Evolutionary conservation across 2,888 invertebrate species (phyloP).

Genomic region (Ennomos fuscantarius): DNA sequence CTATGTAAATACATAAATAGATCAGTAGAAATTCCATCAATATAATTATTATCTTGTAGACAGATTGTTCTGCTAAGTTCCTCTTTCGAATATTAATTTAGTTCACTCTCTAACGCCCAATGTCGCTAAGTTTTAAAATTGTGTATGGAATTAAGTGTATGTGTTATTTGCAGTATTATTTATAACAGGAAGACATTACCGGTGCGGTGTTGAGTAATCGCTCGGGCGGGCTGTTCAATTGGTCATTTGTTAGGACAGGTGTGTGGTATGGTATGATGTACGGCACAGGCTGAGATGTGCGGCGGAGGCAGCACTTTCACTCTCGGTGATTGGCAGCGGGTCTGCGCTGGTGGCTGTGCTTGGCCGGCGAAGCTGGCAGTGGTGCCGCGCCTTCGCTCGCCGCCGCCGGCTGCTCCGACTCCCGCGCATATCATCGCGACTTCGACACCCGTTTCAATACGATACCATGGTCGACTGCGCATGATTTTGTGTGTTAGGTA

Average conservation of each 20-base stretch:
- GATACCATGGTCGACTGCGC: slow-evolving; percentile 65
- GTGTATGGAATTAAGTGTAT: not conserved
- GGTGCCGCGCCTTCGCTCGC: slow-evolving; percentile 72
- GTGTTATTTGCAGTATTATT: not conserved
- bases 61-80: too few relatives aligned
- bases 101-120: too few relatives aligned
- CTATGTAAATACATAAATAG: too few relatives aligned
- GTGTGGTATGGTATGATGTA: slow-evolving; percentile 57
- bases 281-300: slow-evolving; percentile 60
- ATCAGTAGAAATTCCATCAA: too few relatives aligned
- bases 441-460: slow-evolving; percentile 65
- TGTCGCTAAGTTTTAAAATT: not conserved
- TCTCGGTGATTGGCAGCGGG: slow-evolving; percentile 65
- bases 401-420: slow-evolving; percentile 61
- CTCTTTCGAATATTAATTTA: too few relatives aligned
- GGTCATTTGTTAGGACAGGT: slow-evolving; percentile 65
- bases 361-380: slow-evolving; percentile 57
- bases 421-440: slow-evolving; percentile 43
- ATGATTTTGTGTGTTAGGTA: slow-evolving; percentile 62
- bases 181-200: slow-evolving; percentile 48
- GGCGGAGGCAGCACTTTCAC: slow-evolving; percentile 79
- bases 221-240: slow-evolving; percentile 54
- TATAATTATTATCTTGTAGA: too few relatives aligned
- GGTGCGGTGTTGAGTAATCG: slow-evolving; percentile 56
- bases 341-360: slow-evolving; percentile 43